Evolutionary conservation across 2,113 vertebrate genomes (phyloP).

Genomic region (Aegypius monachus): DNA sequence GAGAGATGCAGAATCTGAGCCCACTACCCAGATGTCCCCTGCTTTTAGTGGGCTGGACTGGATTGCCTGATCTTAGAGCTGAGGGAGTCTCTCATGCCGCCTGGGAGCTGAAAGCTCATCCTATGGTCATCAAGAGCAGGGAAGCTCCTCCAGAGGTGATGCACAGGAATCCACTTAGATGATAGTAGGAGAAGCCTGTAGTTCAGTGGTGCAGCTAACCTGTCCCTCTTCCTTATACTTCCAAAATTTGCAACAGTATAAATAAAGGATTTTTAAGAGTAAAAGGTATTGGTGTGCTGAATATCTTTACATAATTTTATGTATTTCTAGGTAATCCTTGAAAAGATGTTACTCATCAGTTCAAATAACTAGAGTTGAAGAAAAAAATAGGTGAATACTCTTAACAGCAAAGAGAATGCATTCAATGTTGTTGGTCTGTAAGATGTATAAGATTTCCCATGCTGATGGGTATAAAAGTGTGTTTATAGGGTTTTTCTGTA

Average conservation of each 20-base stretch:
- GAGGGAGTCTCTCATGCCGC: accelerated
- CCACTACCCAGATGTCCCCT: background rate
- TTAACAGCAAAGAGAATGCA: background rate
- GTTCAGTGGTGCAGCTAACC: background rate
- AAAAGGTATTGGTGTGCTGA: background rate
- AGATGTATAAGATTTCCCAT: background rate
- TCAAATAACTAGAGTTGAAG: background rate
- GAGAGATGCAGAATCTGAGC: background rate
- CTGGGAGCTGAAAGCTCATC: background rate
- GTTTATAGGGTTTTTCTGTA: background rate
- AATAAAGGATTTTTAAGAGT: background rate
- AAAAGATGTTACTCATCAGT: background rate
- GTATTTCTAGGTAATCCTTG: background rate
- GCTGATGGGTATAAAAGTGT: background rate
- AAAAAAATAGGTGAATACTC: background rate
- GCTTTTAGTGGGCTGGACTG: background rate
- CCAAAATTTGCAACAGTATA: background rate
- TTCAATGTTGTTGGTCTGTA: background rate
- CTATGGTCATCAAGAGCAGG: background rate
- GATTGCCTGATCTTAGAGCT: background rate
- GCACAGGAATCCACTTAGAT: background rate
- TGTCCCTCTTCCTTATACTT: background rate
- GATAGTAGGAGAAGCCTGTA: background rate
- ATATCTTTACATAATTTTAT: background rate
- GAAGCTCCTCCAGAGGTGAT: background rate